Percentiles rank a stretch among this genome's conserved stretches.
Evolutionary conservation across 2,113 vertebrate species (phyloP).

Genomic region (Nothocercus julius): DNA sequence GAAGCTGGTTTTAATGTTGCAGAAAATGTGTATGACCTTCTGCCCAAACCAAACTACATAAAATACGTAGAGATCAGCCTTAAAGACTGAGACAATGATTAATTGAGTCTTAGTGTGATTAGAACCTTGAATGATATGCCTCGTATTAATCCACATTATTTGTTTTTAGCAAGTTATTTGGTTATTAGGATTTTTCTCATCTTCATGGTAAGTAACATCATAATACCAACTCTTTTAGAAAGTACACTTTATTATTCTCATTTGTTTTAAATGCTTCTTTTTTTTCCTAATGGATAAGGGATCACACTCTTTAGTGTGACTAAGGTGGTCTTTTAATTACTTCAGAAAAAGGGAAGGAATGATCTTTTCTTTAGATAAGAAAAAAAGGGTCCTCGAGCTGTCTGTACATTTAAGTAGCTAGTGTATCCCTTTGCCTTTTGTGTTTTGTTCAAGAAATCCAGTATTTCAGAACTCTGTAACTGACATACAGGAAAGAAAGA

Average conservation of each 20-base stretch:
- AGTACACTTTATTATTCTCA: not conserved
- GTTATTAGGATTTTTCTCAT: not conserved
- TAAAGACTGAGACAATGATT: not conserved
- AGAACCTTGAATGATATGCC: not conserved
- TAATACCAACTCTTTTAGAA: not conserved
- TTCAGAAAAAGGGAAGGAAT: not conserved
- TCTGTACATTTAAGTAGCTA: not conserved
- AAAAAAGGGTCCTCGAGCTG: not conserved
- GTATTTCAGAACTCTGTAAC: not conserved
- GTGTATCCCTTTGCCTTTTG: constrained; percentile 40
- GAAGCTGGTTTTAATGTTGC: not conserved
- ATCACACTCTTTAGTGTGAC: not conserved
- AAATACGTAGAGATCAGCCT: not conserved
- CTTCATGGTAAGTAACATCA: not conserved
- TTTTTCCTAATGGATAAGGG: not conserved
- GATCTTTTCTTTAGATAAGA: not conserved
- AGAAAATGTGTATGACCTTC: not conserved
- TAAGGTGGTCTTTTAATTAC: not conserved
- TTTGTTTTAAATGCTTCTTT: not conserved
- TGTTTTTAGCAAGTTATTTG: not conserved
- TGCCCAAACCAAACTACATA: not conserved
- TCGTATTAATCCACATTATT: not conserved
- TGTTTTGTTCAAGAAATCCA: constrained; percentile 31
- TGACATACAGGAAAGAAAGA: constrained; percentile 30
- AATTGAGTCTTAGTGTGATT: not conserved